phyloP scores from a whole-genome alignment of 2,797 vertebrate genomes.

The Myiothlypis coronata region DNA sequence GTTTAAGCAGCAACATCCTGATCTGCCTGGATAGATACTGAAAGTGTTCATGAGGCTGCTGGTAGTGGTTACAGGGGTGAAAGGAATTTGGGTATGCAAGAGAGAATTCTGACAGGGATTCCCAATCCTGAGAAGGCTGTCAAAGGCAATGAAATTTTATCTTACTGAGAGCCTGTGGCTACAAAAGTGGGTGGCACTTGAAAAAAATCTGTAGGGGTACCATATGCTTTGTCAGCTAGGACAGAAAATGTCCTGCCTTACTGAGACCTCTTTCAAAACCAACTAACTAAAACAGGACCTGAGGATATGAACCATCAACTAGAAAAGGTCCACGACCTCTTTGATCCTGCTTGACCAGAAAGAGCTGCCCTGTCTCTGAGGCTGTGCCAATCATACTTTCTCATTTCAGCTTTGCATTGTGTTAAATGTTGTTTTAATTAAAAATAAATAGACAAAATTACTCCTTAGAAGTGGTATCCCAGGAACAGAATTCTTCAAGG shows the following conservation, averaged over 20 bases:
- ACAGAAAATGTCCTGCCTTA: neutral
- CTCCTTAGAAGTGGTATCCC: neutral
- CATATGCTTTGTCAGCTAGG: neutral
- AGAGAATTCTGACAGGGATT: neutral
- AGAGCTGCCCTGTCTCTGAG: neutral
- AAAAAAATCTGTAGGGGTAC: neutral
- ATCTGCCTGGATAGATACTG: neutral
- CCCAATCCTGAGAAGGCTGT: neutral
- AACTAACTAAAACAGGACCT: neutral
- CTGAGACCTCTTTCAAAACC: neutral
- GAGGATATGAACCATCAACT: neutral
- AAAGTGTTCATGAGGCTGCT: neutral
- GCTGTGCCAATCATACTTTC: neutral
- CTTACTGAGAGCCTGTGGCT: neutral
- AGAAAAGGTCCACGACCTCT: neutral
- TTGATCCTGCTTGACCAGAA: slow-evolving; percentile 2
- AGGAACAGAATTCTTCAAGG: neutral
- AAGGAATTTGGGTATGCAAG: neutral
- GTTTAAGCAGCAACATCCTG: neutral
- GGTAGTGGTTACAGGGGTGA: neutral
- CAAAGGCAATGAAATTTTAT: neutral
- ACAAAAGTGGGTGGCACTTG: neutral
- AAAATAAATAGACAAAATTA: slow-evolving; percentile 14
- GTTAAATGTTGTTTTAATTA: slow-evolving; percentile 33
- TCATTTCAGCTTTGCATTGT: neutral